Evolutionary conservation across 2,888 invertebrate genomes (phyloP).

Genomic region (Metacarcinus magister): DNA sequence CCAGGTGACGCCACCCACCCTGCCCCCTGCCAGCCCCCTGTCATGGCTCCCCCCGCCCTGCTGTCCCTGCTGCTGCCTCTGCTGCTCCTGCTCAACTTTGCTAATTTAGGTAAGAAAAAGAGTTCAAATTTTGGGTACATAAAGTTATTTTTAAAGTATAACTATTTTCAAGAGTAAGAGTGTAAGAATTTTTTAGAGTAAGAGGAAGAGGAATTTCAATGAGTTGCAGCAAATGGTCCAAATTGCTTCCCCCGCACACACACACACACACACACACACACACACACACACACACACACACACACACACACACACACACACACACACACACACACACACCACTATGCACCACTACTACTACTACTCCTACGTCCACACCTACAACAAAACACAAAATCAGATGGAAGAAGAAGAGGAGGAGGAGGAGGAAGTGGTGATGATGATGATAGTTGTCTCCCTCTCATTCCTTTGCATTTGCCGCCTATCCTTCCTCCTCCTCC

Average conservation of each 20-base stretch:
- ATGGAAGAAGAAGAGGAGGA: not conserved
- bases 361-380: not conserved
- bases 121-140: not conserved
- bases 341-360: not conserved
- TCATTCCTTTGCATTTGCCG: too few relatives aligned
- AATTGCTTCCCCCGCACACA: not conserved
- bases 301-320: slow-evolving; percentile 51
- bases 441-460: not conserved
- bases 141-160: too few relatives aligned
- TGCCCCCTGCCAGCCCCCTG: slow-evolving; percentile 23
- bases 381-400: not conserved
- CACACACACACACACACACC: slow-evolving; percentile 27
- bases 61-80: not conserved
- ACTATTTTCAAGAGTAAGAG: not conserved
- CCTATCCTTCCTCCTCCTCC: not conserved
- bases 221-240: slow-evolving; percentile 4
- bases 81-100: not conserved
- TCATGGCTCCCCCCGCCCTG: not conserved
- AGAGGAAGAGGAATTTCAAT: slow-evolving; percentile 47
- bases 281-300: slow-evolving; percentile 53
- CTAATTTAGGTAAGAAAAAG: not conserved
- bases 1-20: not conserved
- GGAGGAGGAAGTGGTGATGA: not conserved
- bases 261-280: slow-evolving; percentile 47
- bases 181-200: not conserved